These are phyloP conservation scores for Shargacucullia verbasci DNA, from an alignment of 2,888 invertebrate genomes.

Conservation along the genomic window DNA sequence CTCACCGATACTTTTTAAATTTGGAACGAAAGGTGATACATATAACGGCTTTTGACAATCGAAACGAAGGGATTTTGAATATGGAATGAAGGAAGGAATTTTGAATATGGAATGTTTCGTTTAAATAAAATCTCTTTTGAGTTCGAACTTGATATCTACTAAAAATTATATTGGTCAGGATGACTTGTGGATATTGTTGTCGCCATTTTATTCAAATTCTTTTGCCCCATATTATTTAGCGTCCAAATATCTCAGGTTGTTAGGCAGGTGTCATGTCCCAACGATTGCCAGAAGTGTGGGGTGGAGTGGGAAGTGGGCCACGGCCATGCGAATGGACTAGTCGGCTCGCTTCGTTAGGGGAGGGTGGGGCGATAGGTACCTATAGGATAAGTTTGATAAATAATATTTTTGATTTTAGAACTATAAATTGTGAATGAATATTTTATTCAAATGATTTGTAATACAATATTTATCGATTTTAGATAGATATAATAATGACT, in stretches of 20 bases:
- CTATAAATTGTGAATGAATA: too few relatives aligned
- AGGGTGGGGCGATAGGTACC: constrained; percentile 10
- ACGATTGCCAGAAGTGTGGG: constrained; percentile 80
- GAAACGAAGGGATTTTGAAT: constrained; percentile 63
- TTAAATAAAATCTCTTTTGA: constrained; percentile 10
- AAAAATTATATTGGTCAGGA: background rate
- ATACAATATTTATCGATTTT: too few relatives aligned
- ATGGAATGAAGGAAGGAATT: constrained; percentile 61
- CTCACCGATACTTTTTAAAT: constrained; percentile 82
- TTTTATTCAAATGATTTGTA: too few relatives aligned
- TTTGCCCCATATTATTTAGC: constrained; percentile 38
- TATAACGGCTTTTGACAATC: constrained; percentile 73
- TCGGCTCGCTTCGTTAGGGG: constrained; percentile 31
- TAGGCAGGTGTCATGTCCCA: constrained; percentile 60
- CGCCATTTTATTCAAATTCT: constrained; percentile 8
- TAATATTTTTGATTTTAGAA: background rate
- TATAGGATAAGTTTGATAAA: background rate
- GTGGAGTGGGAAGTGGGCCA: constrained; percentile 76
- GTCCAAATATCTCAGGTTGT: constrained; percentile 50
- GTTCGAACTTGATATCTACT: background rate
- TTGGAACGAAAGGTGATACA: constrained; percentile 79
- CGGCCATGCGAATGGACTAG: constrained; percentile 61
- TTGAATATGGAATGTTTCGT: constrained; percentile 47
- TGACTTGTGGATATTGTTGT: background rate
- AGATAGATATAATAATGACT: too few relatives aligned